Conservation (phyloP, 2,797 vertebrate species). For the Hybognathus amarus region DNA sequence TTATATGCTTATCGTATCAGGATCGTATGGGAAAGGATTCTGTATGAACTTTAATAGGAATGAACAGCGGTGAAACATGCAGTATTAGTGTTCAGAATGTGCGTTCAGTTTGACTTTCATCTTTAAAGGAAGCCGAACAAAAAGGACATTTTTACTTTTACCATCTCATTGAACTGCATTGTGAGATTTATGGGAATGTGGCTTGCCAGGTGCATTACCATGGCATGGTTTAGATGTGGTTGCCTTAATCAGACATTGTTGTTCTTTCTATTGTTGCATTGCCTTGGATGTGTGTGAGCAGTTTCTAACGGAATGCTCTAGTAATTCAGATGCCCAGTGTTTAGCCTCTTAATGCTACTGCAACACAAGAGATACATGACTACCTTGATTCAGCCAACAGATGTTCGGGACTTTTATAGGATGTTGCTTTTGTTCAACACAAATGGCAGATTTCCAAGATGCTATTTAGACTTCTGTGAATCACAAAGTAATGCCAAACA, state of each 20-base stretch:
- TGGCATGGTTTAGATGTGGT: slow-evolving; percentile 70
- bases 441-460: slow-evolving; percentile 52
- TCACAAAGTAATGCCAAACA: slow-evolving; percentile 42
- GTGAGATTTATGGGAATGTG: slow-evolving; percentile 37
- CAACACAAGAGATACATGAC: slow-evolving; percentile 29
- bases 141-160: neutral
- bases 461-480: slow-evolving; percentile 46
- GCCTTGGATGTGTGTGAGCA: slow-evolving; percentile 37
- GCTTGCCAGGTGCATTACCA: slow-evolving; percentile 69
- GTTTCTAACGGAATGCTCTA: slow-evolving; percentile 38
- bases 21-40: neutral
- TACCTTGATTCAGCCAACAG: slow-evolving; percentile 65
- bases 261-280: slow-evolving; percentile 36
- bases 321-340: neutral
- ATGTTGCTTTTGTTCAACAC: slow-evolving; percentile 50
- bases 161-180: slow-evolving; percentile 18
- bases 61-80: neutral
- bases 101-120: neutral
- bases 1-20: neutral
- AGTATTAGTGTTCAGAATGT: neutral
- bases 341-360: slow-evolving; percentile 28
- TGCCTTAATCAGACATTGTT: slow-evolving; percentile 55
- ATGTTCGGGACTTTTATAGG: slow-evolving; percentile 63
- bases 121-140: slow-evolving; percentile 17
- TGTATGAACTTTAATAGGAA: neutral